phyloP scores from a whole-genome alignment of 1,140 invertebrate genomes.

The Musca vetustissima region DNA sequence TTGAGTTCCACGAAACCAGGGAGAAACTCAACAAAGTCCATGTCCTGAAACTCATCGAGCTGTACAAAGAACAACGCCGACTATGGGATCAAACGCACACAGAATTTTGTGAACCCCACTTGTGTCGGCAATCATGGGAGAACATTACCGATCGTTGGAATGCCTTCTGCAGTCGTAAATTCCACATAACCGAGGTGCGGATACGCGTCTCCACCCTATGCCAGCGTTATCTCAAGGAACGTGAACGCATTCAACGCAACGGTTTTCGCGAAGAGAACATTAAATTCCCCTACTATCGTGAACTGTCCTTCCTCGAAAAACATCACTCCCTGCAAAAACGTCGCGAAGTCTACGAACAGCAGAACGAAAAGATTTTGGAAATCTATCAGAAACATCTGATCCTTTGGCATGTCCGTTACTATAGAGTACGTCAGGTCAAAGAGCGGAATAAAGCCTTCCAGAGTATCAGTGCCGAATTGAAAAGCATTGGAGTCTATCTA shows the following conservation, averaged over 20 bases:
- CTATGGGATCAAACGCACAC: constrained; percentile 44
- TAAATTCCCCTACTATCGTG: constrained; percentile 43
- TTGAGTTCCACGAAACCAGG: background rate
- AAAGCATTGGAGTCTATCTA: constrained; percentile 32
- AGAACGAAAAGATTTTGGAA: constrained; percentile 44
- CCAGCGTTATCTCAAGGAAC: constrained; percentile 44
- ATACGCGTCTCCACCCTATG: constrained; percentile 44
- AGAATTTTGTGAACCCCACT: constrained; percentile 37
- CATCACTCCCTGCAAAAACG: constrained; percentile 39
- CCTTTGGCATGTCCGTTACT: constrained; percentile 43
- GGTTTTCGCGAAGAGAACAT: constrained; percentile 36
- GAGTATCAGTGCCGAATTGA: constrained; percentile 33
- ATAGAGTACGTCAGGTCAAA: constrained; percentile 24
- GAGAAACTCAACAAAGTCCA: constrained; percentile 1
- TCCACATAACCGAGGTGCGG: constrained; percentile 40
- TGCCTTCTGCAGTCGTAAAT: constrained; percentile 36
- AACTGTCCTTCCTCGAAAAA: constrained; percentile 40
- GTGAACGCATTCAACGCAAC: constrained; percentile 39
- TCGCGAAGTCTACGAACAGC: constrained; percentile 34
- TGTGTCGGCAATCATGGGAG: constrained; percentile 41
- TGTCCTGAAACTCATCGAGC: constrained; percentile 36
- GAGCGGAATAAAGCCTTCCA: constrained; percentile 31
- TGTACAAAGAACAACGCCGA: constrained; percentile 36
- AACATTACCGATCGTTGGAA: constrained; percentile 39
- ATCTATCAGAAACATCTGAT: constrained; percentile 47